Conservation (phyloP, 2,888 invertebrate species). For the Beris chalybata region DNA sequence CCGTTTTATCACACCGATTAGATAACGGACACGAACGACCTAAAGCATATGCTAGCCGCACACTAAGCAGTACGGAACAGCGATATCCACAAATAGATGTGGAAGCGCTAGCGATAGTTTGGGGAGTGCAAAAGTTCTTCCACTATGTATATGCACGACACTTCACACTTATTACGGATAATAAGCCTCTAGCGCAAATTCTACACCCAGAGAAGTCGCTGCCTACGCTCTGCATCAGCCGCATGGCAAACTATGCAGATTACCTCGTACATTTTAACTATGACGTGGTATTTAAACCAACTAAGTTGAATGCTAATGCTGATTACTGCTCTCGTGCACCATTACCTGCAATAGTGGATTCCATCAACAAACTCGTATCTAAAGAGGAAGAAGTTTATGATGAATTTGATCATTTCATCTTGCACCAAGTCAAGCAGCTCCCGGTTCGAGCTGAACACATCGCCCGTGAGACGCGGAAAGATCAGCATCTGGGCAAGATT, state of each 20-base stretch:
- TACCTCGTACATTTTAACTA: slow-evolving; percentile 11
- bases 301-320: slow-evolving; percentile 8
- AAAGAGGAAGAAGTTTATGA: too few species aligned
- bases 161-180: too few species aligned
- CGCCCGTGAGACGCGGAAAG: slow-evolving; percentile 34
- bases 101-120: too few species aligned
- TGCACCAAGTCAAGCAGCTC: slow-evolving; percentile 38
- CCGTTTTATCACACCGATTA: slow-evolving; percentile 33
- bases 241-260: too few species aligned
- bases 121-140: too few species aligned
- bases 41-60: slow-evolving; percentile 31
- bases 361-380: too few species aligned
- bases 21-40: slow-evolving; percentile 32
- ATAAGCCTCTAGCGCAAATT: too few species aligned
- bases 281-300: not conserved
- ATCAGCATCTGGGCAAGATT: slow-evolving; percentile 35
- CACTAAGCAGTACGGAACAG: slow-evolving; percentile 13
- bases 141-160: too few species aligned
- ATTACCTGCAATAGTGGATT: not conserved
- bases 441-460: slow-evolving; percentile 33
- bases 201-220: too few species aligned
- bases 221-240: too few species aligned
- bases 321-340: slow-evolving; percentile 12
- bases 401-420: slow-evolving; percentile 37
- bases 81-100: slow-evolving; percentile 33